Base-by-base conservation (phyloP, 2,797 vertebrate genomes). In the Neoniphon sammara region DNA sequence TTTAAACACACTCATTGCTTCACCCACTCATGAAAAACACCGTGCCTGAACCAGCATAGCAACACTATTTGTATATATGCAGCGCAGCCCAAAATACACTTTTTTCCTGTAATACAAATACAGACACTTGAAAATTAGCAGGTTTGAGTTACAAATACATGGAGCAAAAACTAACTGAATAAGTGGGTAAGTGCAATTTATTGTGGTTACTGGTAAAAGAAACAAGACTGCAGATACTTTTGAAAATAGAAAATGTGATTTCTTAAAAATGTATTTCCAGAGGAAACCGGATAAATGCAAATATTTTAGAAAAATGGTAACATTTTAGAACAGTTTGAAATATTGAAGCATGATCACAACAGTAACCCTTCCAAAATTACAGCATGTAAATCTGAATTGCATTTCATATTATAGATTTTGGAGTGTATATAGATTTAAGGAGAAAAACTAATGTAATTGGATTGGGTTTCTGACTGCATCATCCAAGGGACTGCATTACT, bases 1-100 rank as follows among this genome's bases (percentile, higher is more conserved):
- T 89, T 88, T 80, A 87, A 88, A 89, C 60, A 57, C 85, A 84
- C 73, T 81, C 76, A 46, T 68, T 75, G 57, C 9, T 66, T 80
- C 66, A 85, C 67, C 54, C 42, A 58, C 80, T 53, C 47, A 70
- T 55, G 82, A 70, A 75, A 75, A 44, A 53, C 62, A 15, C 36
- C n/a, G n/a, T 1, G 61, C 56, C 66, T 59, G 55, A 87, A 82
- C 66, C 70, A 23, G 78, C 69, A 56, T 23, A 53, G 60, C 74
- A 87, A 77, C 77, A 68, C 39, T 57, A 46, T 66, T 54, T 50
- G 63, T 66, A 63, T 56, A 67, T 20, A 18, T 11, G 21, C 60
- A 77, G 65, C 74, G 81, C 74, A 75, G 56, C 5, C 70, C 53
- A 25, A 55, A 78, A 54, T 66, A 59, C 27, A 59, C 34, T 14